These are phyloP conservation scores for Lagenorhynchus albirostris DNA, from an alignment of 2,113 vertebrate genomes.

Conservation along the genomic window DNA sequence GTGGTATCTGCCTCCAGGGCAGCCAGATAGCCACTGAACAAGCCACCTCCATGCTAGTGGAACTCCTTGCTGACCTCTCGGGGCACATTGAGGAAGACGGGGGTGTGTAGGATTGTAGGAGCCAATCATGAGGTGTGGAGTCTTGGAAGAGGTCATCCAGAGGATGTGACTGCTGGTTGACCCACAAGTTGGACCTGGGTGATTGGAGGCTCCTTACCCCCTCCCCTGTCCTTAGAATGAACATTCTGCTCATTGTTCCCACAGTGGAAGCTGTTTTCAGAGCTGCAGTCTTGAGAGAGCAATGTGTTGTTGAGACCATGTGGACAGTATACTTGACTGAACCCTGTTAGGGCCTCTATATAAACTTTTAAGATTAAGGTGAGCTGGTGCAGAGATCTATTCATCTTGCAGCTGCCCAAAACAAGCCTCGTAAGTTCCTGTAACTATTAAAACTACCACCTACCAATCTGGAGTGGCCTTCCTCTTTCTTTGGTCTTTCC, in stretches of 20 bases:
- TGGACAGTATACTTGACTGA: neutral
- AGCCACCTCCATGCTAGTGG: neutral
- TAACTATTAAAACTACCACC: neutral
- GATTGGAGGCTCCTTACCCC: neutral
- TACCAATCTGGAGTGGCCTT: neutral
- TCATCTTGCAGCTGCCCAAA: neutral
- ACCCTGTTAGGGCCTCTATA: neutral
- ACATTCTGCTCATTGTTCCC: neutral
- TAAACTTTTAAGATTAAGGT: neutral
- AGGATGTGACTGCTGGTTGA: neutral
- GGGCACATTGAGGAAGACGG: neutral
- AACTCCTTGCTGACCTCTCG: neutral
- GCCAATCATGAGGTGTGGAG: neutral
- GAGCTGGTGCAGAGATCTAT: neutral
- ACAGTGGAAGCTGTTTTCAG: neutral
- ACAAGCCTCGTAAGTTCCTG: accelerated
- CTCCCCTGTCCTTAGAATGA: neutral
- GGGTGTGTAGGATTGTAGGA: neutral
- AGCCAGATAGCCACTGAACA: neutral
- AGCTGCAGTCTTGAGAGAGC: neutral
- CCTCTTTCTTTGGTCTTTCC: neutral
- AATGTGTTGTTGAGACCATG: too few relatives aligned
- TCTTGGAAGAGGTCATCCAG: too few relatives aligned
- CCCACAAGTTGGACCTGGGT: neutral
- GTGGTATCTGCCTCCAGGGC: neutral